Base-by-base conservation (phyloP, 2,113 vertebrate genomes). In the Dicerorhinus sumatrensis region DNA sequence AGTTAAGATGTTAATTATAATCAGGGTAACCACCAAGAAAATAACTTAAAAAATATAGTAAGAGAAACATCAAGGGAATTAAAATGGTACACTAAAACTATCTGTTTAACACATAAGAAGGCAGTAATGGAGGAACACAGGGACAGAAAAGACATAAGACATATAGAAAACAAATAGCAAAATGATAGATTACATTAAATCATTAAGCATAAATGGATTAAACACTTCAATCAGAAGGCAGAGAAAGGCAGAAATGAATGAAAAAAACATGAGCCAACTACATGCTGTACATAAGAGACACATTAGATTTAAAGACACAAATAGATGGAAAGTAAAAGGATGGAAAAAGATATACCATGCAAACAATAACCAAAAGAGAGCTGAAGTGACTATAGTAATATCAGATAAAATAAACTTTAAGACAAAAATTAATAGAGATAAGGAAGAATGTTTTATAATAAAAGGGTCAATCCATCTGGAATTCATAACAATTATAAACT, bases 1-100 rank as follows among this genome's bases (percentile, higher is more conserved):
- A 80, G 46, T 91, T 94, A 89, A 79, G 18, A 51, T 92, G 73
- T 70, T 91, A 80, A 85, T 95, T 95, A 3, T 63, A 79, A 83
- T 75, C 14, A 77, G 31, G 23, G 4, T 85, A 86, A 58, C 36
- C 16, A 85, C 60, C 48, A 84, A 87, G 51, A 91, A 93, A 94
- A 79, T 39, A 85, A 76, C 31, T 89, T 69, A 17, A 54, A 81
- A 96, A 75, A 93, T 36, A 92, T 51, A 76, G 8, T 81, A 77
- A 89, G 96, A 46, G 18, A 91, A 91, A 84, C 25, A 92, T 63
- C 8, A 85, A 73, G 39, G 14, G 31, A 88, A 69, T 79, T 89
- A 90, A 95, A 87, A 90, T 89, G 58, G 21, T 46, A 72, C 16
- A n/a, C 8, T 82, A 92, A 48, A 77, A 97, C n/a, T 86, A 80